Evolutionary conservation across 2,797 vertebrate species (phyloP).

Genomic region (Adelosebastes latens): DNA sequence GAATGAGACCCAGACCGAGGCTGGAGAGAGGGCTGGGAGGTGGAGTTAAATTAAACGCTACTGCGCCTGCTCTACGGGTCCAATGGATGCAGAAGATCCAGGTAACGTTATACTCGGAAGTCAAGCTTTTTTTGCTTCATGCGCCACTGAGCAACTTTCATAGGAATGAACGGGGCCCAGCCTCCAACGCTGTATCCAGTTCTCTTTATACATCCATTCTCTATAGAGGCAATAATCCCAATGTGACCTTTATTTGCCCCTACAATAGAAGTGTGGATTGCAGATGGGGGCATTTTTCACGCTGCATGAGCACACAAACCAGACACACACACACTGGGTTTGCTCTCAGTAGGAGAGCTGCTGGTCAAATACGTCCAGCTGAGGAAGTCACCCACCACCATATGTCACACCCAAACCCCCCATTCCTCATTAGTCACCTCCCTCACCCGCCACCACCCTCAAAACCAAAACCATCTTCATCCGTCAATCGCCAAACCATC

Average conservation of each 20-base stretch:
- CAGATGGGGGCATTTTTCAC: slow-evolving; percentile 68
- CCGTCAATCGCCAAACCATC: not conserved
- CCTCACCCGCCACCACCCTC: not conserved
- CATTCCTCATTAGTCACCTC: slow-evolving; percentile 12
- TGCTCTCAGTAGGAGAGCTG: slow-evolving; percentile 48
- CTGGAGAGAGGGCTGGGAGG: no score
- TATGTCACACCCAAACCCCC: slow-evolving; percentile 60
- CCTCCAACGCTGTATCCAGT: no score
- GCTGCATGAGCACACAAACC: slow-evolving; percentile 49
- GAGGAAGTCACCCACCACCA: slow-evolving; percentile 68
- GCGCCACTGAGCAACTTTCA: no score
- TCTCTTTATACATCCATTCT: not conserved
- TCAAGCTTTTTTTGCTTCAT: no score
- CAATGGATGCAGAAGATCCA: no score
- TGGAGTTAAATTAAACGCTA: no score
- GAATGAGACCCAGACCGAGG: no score
- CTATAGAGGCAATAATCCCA: not conserved
- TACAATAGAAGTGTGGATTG: slow-evolving; percentile 42
- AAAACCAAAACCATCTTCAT: not conserved
- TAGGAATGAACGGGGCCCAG: no score
- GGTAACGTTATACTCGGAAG: no score
- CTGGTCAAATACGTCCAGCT: slow-evolving; percentile 65
- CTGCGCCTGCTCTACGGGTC: no score
- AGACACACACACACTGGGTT: slow-evolving; percentile 27
- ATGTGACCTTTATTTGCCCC: slow-evolving; percentile 67